These are phyloP conservation scores for Helicoverpa zea DNA, from an alignment of 1,140 invertebrate genomes.

Conservation along the genomic window DNA sequence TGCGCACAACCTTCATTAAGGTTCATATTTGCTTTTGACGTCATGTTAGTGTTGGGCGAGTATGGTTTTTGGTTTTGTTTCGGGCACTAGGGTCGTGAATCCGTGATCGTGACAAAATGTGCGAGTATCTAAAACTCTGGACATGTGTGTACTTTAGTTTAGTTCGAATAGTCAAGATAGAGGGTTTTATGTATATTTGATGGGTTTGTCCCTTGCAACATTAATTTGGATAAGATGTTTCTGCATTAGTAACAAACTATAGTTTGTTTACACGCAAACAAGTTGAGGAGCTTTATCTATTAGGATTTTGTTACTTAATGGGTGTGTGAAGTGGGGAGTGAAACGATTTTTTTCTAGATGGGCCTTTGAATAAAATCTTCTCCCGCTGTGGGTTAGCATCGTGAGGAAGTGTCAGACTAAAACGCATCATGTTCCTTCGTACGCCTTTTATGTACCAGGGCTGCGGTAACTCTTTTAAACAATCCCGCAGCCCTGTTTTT, in stretches of 20 bases:
- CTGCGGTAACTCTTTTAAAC: too few species aligned
- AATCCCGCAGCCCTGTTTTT: too few species aligned
- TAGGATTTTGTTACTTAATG: not conserved
- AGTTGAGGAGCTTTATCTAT: not conserved
- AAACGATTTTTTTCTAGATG: too few species aligned
- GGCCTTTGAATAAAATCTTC: too few species aligned
- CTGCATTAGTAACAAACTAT: not conserved
- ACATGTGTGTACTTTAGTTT: slow-evolving; percentile 12
- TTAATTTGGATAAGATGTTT: slow-evolving; percentile 19
- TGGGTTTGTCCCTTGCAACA: slow-evolving; percentile 9
- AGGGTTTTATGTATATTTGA: slow-evolving; percentile 35
- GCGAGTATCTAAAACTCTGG: slow-evolving; percentile 10
- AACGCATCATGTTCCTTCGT: too few species aligned
- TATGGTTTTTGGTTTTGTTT: slow-evolving; percentile 36
- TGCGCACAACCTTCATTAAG: slow-evolving; percentile 54
- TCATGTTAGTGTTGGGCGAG: slow-evolving; percentile 39
- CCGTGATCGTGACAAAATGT: slow-evolving; percentile 36
- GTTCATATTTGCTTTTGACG: slow-evolving; percentile 55
- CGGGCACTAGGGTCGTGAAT: slow-evolving; percentile 41
- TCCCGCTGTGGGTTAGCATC: too few species aligned
- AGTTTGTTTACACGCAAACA: slow-evolving; percentile 10
- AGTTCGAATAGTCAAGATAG: slow-evolving; percentile 1
- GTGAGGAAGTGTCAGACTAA: too few species aligned
- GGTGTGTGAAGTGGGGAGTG: too few species aligned
- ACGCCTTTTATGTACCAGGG: too few species aligned